Conservation (phyloP, 2,113 vertebrate species). For the Choloepus hoffmanni region DNA sequence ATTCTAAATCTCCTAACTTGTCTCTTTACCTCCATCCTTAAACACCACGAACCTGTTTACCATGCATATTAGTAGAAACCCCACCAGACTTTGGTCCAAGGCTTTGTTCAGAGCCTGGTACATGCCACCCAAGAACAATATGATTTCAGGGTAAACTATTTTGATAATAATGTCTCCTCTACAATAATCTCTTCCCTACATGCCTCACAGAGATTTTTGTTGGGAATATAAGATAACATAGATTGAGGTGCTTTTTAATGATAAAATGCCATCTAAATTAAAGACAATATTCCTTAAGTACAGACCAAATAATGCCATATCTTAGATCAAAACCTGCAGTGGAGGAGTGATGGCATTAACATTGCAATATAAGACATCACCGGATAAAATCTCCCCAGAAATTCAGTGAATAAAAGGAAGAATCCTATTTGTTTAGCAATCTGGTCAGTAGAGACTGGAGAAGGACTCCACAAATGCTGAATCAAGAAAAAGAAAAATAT, state of each 20-base stretch:
- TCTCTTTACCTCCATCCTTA: neutral
- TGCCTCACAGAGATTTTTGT: slow-evolving; percentile 9
- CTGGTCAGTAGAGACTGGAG: no score
- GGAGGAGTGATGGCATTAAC: no score
- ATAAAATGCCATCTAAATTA: neutral
- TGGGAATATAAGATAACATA: neutral
- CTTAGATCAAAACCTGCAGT: neutral
- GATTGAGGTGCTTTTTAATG: neutral
- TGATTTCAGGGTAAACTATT: neutral
- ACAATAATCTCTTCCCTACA: neutral
- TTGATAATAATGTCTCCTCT: neutral
- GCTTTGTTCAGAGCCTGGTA: neutral
- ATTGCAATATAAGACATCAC: no score
- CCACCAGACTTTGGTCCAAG: neutral
- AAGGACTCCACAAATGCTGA: no score
- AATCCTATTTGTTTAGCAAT: no score
- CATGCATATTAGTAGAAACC: neutral
- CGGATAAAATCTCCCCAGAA: no score
- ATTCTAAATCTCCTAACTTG: neutral
- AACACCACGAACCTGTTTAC: neutral
- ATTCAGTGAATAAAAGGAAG: no score
- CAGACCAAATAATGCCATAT: neutral
- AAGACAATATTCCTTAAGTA: neutral
- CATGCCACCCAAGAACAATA: neutral
- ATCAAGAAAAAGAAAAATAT: no score